Evolutionary conservation across 2,113 vertebrate genomes (phyloP).

Genomic region (Ondatra zibethicus): DNA sequence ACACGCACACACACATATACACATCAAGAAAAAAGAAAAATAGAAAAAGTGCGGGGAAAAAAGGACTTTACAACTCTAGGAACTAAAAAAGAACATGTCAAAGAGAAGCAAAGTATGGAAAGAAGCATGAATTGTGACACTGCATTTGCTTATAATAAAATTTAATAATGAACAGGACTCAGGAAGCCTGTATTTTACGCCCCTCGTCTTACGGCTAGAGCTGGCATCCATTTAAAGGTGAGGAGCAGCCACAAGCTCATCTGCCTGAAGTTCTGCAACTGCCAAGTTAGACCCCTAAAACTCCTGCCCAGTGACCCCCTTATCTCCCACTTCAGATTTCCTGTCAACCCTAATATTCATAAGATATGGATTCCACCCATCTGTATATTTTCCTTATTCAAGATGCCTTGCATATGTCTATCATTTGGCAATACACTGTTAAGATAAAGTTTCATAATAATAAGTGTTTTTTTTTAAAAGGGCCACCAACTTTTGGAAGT

Average conservation of each 20-base stretch:
- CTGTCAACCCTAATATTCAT: slow-evolving; percentile 16
- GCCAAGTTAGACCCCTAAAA: background rate
- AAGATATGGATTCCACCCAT: slow-evolving; percentile 38
- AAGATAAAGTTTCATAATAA: slow-evolving; percentile 62
- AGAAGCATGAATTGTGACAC: slow-evolving; percentile 54
- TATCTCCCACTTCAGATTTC: slow-evolving; percentile 15
- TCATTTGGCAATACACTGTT: slow-evolving; percentile 44
- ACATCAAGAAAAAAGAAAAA: background rate
- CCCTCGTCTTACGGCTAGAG: background rate
- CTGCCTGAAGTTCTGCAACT: background rate
- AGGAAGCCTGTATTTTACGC: slow-evolving; percentile 20
- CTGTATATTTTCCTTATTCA: slow-evolving; percentile 6
- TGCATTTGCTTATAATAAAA: slow-evolving; percentile 65
- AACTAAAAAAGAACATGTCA: slow-evolving; percentile 56
- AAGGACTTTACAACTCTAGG: slow-evolving; percentile 44
- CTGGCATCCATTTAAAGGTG: background rate
- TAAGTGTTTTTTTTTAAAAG: slow-evolving; percentile 64
- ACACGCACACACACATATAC: background rate
- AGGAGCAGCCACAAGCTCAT: background rate
- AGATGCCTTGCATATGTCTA: slow-evolving; percentile 44
- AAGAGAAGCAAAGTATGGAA: slow-evolving; percentile 54
- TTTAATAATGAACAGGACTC: slow-evolving; percentile 26
- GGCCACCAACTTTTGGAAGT: slow-evolving; percentile 57
- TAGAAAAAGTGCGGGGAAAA: slow-evolving; percentile 37
- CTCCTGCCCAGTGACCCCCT: background rate